Evolutionary conservation across 1,140 invertebrate species (phyloP).

Genomic region (Brachionus asplanchnoidis): DNA sequence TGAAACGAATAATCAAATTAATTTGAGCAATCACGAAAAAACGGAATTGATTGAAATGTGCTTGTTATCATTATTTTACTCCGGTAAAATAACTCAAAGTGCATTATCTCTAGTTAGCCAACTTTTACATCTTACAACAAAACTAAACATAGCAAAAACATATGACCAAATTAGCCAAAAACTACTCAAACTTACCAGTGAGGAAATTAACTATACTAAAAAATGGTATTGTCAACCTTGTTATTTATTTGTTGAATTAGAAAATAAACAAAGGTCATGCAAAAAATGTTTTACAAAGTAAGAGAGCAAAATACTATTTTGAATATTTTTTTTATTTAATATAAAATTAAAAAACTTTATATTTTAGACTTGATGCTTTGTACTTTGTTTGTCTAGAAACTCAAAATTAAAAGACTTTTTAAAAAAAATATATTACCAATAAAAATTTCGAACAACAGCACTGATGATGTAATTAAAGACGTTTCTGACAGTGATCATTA

Average conservation of each 20-base stretch:
- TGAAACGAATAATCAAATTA: not conserved
- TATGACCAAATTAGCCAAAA: not conserved
- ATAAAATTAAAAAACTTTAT: not conserved
- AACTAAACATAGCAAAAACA: not conserved
- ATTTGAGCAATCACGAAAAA: not conserved
- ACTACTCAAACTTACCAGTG: not conserved
- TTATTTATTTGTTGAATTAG: not conserved
- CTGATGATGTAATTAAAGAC: not conserved
- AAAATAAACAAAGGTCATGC: not conserved
- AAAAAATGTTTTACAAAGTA: not conserved
- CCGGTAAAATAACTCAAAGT: not conserved
- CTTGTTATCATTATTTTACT: not conserved
- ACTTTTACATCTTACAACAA: not conserved
- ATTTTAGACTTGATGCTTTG: not conserved
- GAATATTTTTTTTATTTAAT: not conserved
- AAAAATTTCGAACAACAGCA: not conserved
- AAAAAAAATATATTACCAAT: not conserved
- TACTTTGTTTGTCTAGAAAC: not conserved
- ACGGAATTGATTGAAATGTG: not conserved
- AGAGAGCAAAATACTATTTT: not conserved
- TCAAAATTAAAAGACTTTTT: not conserved
- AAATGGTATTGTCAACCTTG: not conserved
- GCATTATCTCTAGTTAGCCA: not conserved
- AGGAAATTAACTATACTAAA: not conserved
- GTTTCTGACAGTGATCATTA: not conserved